A percentile compares a stretch with the other conserved stretches of the same genome.
Conservation (phyloP, 1,140 invertebrate genomes). For the Papilio aristodemus region DNA sequence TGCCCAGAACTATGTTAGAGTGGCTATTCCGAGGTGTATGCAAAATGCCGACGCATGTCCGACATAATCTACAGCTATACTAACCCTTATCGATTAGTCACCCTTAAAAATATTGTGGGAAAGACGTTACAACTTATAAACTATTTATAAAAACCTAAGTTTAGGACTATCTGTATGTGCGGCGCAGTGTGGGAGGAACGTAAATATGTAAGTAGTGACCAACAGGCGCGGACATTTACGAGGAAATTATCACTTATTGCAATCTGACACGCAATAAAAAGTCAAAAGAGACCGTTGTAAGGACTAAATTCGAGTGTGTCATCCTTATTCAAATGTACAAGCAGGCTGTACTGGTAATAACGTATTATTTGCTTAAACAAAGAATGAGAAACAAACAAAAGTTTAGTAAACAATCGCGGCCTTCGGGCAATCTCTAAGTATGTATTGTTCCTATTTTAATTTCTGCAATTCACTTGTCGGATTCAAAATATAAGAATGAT, state of each 20-base stretch:
- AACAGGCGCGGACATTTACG: slow-evolving; percentile 23
- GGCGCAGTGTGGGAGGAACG: slow-evolving; percentile 9
- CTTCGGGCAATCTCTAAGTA: slow-evolving; percentile 27
- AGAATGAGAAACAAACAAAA: slow-evolving; percentile 32
- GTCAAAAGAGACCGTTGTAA: neutral
- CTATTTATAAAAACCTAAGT: slow-evolving; percentile 8
- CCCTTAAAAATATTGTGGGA: neutral
- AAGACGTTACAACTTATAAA: neutral
- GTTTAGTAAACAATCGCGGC: slow-evolving; percentile 32
- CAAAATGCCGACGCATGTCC: too few relatives aligned
- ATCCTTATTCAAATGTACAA: neutral
- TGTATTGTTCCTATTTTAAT: slow-evolving; percentile 24
- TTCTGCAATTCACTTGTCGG: slow-evolving; percentile 8
- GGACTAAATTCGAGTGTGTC: slow-evolving; percentile 17
- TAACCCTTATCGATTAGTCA: too few relatives aligned
- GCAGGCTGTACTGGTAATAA: neutral
- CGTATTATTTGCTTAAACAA: slow-evolving; percentile 32
- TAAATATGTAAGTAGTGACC: slow-evolving; percentile 28
- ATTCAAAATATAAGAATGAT: neutral
- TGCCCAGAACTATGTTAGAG: too few relatives aligned
- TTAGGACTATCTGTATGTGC: neutral
- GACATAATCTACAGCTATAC: too few relatives aligned
- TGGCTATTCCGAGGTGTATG: too few relatives aligned
- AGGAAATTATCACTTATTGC: slow-evolving; percentile 27
- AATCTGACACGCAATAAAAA: slow-evolving; percentile 26